These are phyloP conservation scores for Sternarchorhynchus goeldii DNA, from an alignment of 2,797 vertebrate genomes.

Conservation along the genomic window DNA sequence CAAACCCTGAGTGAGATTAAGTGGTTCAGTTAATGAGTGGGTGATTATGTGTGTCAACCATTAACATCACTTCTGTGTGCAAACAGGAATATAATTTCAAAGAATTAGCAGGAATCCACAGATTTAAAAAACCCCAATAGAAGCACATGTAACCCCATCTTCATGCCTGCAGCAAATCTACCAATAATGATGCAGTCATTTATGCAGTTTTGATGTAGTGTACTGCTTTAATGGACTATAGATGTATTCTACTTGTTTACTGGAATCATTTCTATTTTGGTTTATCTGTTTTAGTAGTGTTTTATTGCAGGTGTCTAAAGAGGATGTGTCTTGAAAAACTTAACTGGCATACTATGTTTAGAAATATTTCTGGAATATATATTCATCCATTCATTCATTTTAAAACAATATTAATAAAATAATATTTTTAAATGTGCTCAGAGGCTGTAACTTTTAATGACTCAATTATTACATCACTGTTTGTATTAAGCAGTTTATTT, in stretches of 20 bases:
- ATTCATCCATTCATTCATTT: not conserved
- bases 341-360: too few relatives aligned
- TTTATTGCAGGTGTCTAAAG: not conserved
- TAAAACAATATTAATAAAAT: not conserved
- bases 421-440: not conserved
- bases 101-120: slow-evolving; percentile 40
- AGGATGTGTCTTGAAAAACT: too few relatives aligned
- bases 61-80: too few relatives aligned
- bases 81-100: not conserved
- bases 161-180: not conserved
- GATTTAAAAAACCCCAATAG: not conserved
- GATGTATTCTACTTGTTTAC: not conserved
- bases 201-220: not conserved
- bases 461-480: not conserved
- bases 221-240: not conserved
- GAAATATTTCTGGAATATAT: not conserved
- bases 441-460: not conserved
- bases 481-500: not conserved
- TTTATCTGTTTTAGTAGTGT: not conserved
- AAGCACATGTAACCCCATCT: not conserved
- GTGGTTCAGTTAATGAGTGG: too few relatives aligned
- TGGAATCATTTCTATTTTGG: not conserved
- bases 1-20: too few relatives aligned
- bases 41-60: too few relatives aligned
- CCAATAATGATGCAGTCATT: not conserved